phyloP scores from a whole-genome alignment of 2,888 invertebrate species.

The Monoplex corrugatus region DNA sequence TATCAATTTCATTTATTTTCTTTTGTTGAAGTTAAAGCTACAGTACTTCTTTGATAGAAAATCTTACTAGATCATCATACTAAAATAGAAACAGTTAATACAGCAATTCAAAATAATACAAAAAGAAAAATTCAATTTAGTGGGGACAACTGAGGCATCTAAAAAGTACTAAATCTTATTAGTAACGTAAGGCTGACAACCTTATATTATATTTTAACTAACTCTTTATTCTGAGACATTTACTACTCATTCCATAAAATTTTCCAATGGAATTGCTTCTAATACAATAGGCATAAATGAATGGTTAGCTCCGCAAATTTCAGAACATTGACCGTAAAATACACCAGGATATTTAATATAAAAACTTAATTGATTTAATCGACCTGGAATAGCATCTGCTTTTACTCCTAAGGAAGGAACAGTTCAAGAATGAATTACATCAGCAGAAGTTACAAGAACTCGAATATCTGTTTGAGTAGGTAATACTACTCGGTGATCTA shows the following conservation, averaged over 20 bases:
- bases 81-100: neutral
- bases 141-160: conserved; percentile 88
- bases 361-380: conserved; percentile 84
- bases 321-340: conserved; percentile 85
- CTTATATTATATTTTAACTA: conserved; percentile 83
- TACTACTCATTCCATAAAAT: conserved; percentile 22
- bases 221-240: neutral
- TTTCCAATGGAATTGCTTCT: neutral
- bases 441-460: conserved; percentile 77
- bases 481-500: conserved; percentile 77
- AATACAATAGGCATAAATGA: conserved; percentile 88
- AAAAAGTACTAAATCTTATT: conserved; percentile 84
- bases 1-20: conserved; percentile 50
- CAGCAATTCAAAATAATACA: conserved; percentile 29
- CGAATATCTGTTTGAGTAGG: conserved; percentile 75
- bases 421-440: conserved; percentile 82
- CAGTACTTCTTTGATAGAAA: neutral
- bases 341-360: conserved; percentile 83
- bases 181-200: conserved; percentile 87
- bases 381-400: conserved; percentile 82
- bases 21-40: neutral
- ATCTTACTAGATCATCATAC: neutral
- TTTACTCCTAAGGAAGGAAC: conserved; percentile 80
- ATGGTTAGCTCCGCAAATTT: conserved; percentile 91
- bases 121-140: conserved; percentile 82